A percentile compares a stretch with the other conserved stretches of the same genome.
Conservation (phyloP, 2,113 vertebrate genomes). For the Callospermophilus lateralis region DNA sequence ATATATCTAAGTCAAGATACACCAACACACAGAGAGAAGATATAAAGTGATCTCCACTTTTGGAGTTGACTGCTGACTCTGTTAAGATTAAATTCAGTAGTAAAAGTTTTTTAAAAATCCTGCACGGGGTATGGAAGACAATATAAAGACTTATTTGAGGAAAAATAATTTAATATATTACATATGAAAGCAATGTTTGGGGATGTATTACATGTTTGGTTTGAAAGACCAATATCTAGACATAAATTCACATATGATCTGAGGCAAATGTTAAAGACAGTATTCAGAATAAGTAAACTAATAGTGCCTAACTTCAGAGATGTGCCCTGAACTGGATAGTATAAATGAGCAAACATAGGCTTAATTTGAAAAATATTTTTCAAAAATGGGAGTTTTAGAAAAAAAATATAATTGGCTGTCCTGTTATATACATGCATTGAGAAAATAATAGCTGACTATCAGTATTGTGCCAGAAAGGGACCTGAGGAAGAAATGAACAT, state of each 20-base stretch:
- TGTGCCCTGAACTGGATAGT: not conserved
- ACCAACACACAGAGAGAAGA: not conserved
- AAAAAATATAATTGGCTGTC: not conserved
- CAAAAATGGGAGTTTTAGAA: not conserved
- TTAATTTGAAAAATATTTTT: constrained; percentile 48
- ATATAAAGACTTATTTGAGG: constrained; percentile 12
- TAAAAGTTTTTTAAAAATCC: constrained; percentile 16
- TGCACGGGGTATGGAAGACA: not conserved
- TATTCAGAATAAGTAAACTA: constrained; percentile 49
- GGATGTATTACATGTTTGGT: constrained; percentile 35
- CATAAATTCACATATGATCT: not conserved
- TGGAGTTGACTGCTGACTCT: not conserved
- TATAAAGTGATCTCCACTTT: not conserved
- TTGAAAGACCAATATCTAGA: constrained; percentile 47
- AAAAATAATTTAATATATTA: constrained; percentile 13
- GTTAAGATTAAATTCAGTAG: constrained; percentile 37
- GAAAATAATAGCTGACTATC: not conserved
- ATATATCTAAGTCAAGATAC: constrained; percentile 19
- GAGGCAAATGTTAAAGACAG: not conserved
- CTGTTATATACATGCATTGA: not conserved
- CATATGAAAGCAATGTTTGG: not conserved
- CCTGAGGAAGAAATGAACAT: not conserved
- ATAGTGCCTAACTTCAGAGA: not conserved
- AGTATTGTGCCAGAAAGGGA: constrained; percentile 9
- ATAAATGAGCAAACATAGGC: not conserved